phyloP scores from a whole-genome alignment of 2,113 vertebrate genomes.

The Tenrec ecaudatus region DNA sequence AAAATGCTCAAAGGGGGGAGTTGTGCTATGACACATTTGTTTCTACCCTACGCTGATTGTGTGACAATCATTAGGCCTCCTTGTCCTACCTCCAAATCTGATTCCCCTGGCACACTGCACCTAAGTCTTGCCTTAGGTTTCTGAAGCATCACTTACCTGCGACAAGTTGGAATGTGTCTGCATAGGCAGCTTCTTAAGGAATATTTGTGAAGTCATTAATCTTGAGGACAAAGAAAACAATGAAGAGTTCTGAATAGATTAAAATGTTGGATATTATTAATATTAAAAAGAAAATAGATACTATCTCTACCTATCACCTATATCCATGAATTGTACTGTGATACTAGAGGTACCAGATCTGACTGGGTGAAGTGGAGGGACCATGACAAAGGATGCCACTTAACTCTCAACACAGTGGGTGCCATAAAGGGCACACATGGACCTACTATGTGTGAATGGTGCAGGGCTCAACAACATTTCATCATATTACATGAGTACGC shows the following conservation, averaged over 20 bases:
- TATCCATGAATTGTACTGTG: neutral
- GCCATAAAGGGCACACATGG: too few species aligned
- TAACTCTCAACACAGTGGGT: too few species aligned
- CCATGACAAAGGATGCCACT: too few species aligned
- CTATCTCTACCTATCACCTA: neutral
- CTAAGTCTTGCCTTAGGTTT: neutral
- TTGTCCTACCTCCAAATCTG: neutral
- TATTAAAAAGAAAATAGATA: neutral
- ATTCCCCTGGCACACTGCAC: neutral
- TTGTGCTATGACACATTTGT: neutral
- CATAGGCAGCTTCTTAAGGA: neutral
- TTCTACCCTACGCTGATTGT: neutral
- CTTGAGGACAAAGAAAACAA: neutral
- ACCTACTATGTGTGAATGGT: too few species aligned
- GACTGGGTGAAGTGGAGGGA: too few species aligned
- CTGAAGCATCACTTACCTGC: neutral
- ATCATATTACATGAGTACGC: too few species aligned
- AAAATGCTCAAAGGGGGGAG: neutral
- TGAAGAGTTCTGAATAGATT: neutral
- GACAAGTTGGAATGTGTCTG: neutral
- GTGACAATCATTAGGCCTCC: neutral
- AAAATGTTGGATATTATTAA: slow-evolving; percentile 33
- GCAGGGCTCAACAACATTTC: too few species aligned
- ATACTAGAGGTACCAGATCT: too few species aligned
- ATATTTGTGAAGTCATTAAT: neutral